Conservation (phyloP, 2,797 vertebrate species). For the Microcaecilia unicolor region DNA sequence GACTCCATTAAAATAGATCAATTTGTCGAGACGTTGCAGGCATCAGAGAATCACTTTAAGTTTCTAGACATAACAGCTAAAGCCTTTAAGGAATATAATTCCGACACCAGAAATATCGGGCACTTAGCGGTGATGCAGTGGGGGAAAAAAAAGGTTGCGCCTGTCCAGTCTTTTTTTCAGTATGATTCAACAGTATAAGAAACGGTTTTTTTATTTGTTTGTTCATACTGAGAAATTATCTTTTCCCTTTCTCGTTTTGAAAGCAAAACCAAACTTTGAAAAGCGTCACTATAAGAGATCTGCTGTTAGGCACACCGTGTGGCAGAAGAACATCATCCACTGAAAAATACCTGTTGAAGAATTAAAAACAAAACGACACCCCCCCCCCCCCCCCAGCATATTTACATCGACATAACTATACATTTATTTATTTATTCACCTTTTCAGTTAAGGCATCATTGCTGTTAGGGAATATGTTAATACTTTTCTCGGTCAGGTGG, state of each 20-base stretch:
- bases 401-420: no score
- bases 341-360: slow-evolving; percentile 3
- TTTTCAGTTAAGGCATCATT: no score
- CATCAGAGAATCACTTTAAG: slow-evolving; percentile 32
- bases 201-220: slow-evolving; percentile 12
- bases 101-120: no score
- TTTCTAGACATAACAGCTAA: slow-evolving; percentile 15
- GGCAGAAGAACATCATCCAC: slow-evolving; percentile 43
- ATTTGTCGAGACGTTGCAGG: slow-evolving; percentile 30
- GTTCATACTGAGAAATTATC: slow-evolving; percentile 11
- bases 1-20: slow-evolving; percentile 29
- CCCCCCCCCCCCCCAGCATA: no score
- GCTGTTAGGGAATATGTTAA: no score
- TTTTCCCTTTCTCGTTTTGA: not conserved
- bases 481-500: no score
- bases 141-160: slow-evolving; percentile 27
- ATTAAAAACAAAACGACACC: no score
- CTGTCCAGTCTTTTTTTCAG: no score
- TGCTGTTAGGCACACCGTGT: slow-evolving; percentile 44
- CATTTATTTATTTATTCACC: no score
- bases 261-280: not conserved
- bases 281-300: slow-evolving; percentile 11
- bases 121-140: slow-evolving; percentile 23
- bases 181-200: slow-evolving; percentile 27
- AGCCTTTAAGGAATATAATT: slow-evolving; percentile 20